Evolutionary conservation across 1,140 invertebrate species (phyloP).

Genomic region (Camponotus pennsylvanicus): DNA sequence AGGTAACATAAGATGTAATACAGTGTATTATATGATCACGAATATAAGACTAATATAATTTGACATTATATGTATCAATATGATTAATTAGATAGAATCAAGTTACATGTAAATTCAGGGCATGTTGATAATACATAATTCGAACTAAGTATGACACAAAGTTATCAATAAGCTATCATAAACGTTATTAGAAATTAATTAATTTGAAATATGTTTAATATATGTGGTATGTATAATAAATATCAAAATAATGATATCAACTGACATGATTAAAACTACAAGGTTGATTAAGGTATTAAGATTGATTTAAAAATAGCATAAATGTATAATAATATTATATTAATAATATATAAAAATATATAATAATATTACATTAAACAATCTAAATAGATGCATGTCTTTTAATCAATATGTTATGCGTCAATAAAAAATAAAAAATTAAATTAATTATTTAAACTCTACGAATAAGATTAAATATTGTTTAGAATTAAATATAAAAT

Average conservation of each 20-base stretch:
- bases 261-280: neutral
- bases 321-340: no score
- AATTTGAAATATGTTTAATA: conserved; percentile 11
- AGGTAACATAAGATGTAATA: neutral
- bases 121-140: neutral
- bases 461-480: neutral
- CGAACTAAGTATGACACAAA: neutral
- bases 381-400: neutral
- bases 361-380: neutral
- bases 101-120: conserved; percentile 26
- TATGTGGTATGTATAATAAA: neutral
- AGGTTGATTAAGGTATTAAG: neutral
- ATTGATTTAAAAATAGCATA: neutral
- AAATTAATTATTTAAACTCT: neutral
- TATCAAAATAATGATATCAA: neutral
- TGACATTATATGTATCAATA: neutral
- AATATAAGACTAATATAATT: conserved; percentile 4
- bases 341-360: no score
- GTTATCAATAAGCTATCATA: neutral
- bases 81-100: conserved; percentile 14
- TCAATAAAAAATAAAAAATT: neutral
- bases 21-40: neutral
- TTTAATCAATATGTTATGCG: neutral
- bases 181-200: neutral
- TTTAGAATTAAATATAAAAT: neutral